phyloP scores from a whole-genome alignment of 1,140 invertebrate species.

The Drosophila arawakana region DNA sequence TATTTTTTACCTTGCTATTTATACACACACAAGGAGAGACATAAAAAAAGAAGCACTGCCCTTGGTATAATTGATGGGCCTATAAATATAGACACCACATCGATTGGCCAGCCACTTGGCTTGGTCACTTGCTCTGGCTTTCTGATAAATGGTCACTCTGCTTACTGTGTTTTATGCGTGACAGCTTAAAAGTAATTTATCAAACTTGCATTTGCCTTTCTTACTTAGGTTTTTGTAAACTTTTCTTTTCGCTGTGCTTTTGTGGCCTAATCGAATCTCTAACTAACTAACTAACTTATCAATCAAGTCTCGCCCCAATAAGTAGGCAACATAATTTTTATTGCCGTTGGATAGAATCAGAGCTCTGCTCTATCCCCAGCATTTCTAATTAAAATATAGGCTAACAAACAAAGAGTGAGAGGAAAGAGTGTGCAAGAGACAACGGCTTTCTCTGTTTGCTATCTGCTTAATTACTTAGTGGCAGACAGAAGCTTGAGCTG shows the following conservation, averaged over 20 bases:
- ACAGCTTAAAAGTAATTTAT: conserved; percentile 77
- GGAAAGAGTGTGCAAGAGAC: background rate
- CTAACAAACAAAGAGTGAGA: conserved; percentile 11
- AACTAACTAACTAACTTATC: conserved; percentile 53
- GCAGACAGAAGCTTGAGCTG: conserved; percentile 10
- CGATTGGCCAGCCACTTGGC: conserved; percentile 21
- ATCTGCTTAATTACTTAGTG: conserved; percentile 80
- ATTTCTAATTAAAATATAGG: conserved; percentile 72
- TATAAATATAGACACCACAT: conserved; percentile 63
- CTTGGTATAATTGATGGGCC: conserved; percentile 56
- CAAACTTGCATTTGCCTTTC: conserved; percentile 40
- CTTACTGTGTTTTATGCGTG: conserved; percentile 36
- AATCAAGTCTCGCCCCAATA: conserved; percentile 57
- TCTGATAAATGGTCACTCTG: conserved; percentile 64
- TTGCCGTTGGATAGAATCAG: background rate
- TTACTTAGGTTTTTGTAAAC: background rate
- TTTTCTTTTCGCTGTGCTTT: background rate
- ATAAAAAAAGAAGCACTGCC: conserved; percentile 12
- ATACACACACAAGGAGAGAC: conserved; percentile 3
- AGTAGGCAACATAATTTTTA: conserved; percentile 33
- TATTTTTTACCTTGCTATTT: conserved; percentile 26
- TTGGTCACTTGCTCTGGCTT: conserved; percentile 25
- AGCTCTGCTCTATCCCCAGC: conserved; percentile 52
- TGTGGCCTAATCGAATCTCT: conserved; percentile 25
- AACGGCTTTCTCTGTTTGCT: conserved; percentile 30